A percentile compares a stretch with the other conserved stretches of the same genome.
These are phyloP conservation scores for Cephus pygmeus DNA, from an alignment of 2,888 invertebrate species.

Conservation along the genomic window DNA sequence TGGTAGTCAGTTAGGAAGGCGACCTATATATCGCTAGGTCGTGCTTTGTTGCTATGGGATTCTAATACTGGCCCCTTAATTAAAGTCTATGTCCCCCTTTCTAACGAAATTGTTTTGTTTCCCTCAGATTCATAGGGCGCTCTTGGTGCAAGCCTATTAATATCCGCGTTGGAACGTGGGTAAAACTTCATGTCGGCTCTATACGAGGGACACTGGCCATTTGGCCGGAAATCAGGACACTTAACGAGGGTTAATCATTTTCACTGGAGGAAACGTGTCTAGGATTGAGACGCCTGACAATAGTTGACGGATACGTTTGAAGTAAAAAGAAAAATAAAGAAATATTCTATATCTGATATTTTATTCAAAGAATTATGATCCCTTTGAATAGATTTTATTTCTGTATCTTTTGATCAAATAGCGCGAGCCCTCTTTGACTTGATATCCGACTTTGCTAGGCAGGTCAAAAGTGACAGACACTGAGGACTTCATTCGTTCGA, in stretches of 20 bases:
- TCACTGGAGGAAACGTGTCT: background rate
- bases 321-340: background rate
- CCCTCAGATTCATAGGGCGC: slow-evolving; percentile 33
- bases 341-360: background rate
- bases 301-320: background rate
- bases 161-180: slow-evolving; percentile 37
- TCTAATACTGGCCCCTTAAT: slow-evolving; percentile 42
- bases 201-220: slow-evolving; percentile 34
- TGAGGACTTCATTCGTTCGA: background rate
- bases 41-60: slow-evolving; percentile 62
- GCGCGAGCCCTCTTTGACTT: slow-evolving; percentile 26
- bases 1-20: slow-evolving; percentile 66
- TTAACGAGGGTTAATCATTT: background rate
- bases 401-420: slow-evolving; percentile 25
- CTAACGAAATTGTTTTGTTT: slow-evolving; percentile 3
- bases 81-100: slow-evolving; percentile 18
- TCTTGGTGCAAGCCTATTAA: slow-evolving; percentile 34
- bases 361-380: background rate
- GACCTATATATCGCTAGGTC: slow-evolving; percentile 64
- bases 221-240: slow-evolving; percentile 23
- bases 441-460: background rate
- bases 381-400: background rate
- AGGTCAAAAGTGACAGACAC: background rate
- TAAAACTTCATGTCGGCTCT: background rate
- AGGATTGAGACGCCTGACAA: background rate